Conservation (phyloP, 1,140 invertebrate species). For the Limonius californicus region DNA sequence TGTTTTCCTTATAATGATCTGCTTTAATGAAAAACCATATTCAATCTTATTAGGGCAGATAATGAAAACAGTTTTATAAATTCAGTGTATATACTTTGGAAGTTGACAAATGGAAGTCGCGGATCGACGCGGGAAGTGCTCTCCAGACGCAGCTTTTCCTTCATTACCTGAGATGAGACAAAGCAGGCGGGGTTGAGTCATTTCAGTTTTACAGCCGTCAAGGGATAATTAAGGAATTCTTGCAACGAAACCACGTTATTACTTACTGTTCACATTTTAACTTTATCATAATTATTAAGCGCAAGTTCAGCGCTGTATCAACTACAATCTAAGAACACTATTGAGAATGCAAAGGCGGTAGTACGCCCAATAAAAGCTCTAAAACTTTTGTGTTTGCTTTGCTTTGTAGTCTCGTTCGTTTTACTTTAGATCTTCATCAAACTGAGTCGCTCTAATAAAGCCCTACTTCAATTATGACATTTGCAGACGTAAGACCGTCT, state of each 20-base stretch:
- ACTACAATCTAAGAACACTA: neutral
- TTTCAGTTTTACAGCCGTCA: neutral
- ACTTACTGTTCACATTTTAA: conserved; percentile 1
- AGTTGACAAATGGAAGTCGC: neutral
- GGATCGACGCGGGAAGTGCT: neutral
- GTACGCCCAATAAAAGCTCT: neutral
- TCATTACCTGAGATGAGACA: conserved; percentile 1
- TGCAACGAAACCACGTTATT: neutral
- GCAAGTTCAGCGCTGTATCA: neutral
- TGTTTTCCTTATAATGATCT: no score
- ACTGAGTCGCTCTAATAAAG: no score
- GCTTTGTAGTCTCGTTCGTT: neutral
- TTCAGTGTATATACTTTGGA: neutral
- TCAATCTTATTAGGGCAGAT: neutral
- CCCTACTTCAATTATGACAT: no score
- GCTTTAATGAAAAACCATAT: no score
- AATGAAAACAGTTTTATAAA: neutral
- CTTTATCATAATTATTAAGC: neutral
- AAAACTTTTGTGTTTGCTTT: neutral
- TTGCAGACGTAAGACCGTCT: no score
- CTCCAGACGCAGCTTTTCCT: conserved; percentile 1
- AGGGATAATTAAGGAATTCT: conserved; percentile 1
- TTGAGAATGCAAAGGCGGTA: neutral
- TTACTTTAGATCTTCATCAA: no score
- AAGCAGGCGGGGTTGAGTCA: neutral